Evolutionary conservation across 2,888 invertebrate species (phyloP).

Genomic region (Deilephila porcellus): DNA sequence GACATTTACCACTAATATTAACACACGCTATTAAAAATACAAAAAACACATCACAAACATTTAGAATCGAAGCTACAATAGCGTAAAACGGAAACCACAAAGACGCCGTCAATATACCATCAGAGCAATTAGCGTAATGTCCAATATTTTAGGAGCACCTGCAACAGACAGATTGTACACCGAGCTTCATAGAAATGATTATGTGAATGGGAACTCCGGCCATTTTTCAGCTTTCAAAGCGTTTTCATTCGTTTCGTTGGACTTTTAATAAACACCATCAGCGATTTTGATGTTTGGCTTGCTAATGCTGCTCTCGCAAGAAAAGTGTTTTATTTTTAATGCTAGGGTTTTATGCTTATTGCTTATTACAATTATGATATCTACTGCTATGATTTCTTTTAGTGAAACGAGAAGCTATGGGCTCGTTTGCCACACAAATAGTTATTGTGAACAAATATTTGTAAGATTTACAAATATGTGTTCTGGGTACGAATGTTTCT

Average conservation of each 20-base stretch:
- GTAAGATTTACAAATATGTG: no score
- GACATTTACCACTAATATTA: no score
- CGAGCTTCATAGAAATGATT: slow-evolving; percentile 2
- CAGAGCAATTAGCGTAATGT: slow-evolving; percentile 49
- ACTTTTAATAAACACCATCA: not conserved
- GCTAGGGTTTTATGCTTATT: not conserved
- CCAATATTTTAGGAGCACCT: slow-evolving; percentile 51
- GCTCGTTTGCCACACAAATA: no score
- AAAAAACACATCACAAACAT: not conserved
- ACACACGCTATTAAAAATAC: not conserved
- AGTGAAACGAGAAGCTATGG: no score
- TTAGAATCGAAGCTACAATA: not conserved
- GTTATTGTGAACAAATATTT: no score
- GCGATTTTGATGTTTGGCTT: not conserved
- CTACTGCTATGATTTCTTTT: no score
- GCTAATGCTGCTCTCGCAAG: not conserved
- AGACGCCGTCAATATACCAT: slow-evolving; percentile 24
- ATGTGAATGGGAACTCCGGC: slow-evolving; percentile 11
- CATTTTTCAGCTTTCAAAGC: not conserved
- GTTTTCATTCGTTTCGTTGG: slow-evolving; percentile 4
- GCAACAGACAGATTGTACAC: not conserved
- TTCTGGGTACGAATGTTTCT: no score
- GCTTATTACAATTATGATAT: no score
- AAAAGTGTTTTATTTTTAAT: not conserved
- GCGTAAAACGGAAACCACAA: not conserved